Evolutionary conservation across 1,140 invertebrate genomes (phyloP), one percentile per base, ranked within the genome.

Genomic region (Papilio glaucus): DNA sequence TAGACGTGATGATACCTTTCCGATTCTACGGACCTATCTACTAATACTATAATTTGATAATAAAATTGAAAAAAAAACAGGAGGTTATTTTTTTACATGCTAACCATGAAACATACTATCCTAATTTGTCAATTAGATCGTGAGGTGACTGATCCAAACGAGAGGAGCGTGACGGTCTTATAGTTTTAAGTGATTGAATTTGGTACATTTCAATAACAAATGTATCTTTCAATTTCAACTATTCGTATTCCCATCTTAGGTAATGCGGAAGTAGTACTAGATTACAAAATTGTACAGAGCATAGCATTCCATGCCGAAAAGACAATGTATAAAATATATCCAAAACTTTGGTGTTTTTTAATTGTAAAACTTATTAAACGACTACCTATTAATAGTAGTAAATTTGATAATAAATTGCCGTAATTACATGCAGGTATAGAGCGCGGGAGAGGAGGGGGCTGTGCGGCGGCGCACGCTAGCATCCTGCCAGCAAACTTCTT

Each of bases 321-420:
- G 4, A 15, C 1, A 62, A 37, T 38, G 38, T 53, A 24, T 2
- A 21, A 7, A 38, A 70, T 29, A 13, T 33, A 33, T 33, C 29
- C 6, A 6, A n/a, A 33, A 33, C 29, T 33, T 33, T 33, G 29
- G 41, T 39, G 18, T 45, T 45, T 18, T 42, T n/a, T n/a, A n/a
- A 42, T 24, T 41, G 26, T 38, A 63, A 12, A 63, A 15, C n/a
- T 9, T 13, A 5, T 38, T 18, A 72, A 75, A 53, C 65, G 42
- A 78, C 87, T 89, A 84, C 85, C 78, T 83, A 87, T 87, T 88
- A 87, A 89, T 88, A 74, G 72, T 72, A 38, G 78, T 53, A 73
- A 76, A 77, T 85, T 82, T 81, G 80, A 87, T 89, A 75, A 82
- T 70, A 83, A 84, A 87, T 86, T 76, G 82, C 71, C 74, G 74